Base-by-base conservation (phyloP, 2,888 invertebrate genomes). In the Sceliomorpha sp. region DNA sequence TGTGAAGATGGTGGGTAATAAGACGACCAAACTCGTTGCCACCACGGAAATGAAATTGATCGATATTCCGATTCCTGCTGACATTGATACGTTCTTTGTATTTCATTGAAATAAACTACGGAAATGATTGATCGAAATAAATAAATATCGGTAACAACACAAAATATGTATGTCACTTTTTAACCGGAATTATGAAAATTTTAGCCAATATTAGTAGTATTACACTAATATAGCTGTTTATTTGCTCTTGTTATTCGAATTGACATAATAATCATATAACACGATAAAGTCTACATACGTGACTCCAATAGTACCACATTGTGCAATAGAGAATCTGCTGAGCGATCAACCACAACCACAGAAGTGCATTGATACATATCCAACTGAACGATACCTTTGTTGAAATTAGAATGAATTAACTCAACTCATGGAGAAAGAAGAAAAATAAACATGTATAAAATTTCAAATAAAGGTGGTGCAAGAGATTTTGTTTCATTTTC, bases 251-350 rank as follows among this genome's bases (percentile, higher is more conserved):
- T n/a, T n/a, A n/a, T n/a, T n/a, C n/a, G n/a, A n/a, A n/a, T n/a
- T n/a, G n/a, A n/a, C n/a, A n/a, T n/a, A n/a, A n/a, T n/a, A n/a
- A n/a, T n/a, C n/a, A n/a, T n/a, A n/a, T n/a, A n/a, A n/a, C n/a
- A n/a, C n/a, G n/a, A n/a, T n/a, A n/a, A n/a, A n/a, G n/a, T n/a
- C 13, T 44, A 80, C 80, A 81, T 51, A 84, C 86, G 60, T 81
- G 74, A 72, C 75, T 83, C 85, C 85, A 86, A 53, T 80, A 74
- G 1, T 69, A 67, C 84, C 83, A 86, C 9, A 84, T 74, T 20
- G 70, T 73, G 66, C 86, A 86, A 56, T 86, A 86, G n/a, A 86
- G 70, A 6, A 85, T 59, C 51, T 84, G 77, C 31, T 86, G 86
- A 8, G 77, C 70, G 27, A 84, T 77, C 37, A 86, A 68, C 86